Base-by-base conservation (phyloP, 2,113 vertebrate genomes). In the Zapus hudsonius region DNA sequence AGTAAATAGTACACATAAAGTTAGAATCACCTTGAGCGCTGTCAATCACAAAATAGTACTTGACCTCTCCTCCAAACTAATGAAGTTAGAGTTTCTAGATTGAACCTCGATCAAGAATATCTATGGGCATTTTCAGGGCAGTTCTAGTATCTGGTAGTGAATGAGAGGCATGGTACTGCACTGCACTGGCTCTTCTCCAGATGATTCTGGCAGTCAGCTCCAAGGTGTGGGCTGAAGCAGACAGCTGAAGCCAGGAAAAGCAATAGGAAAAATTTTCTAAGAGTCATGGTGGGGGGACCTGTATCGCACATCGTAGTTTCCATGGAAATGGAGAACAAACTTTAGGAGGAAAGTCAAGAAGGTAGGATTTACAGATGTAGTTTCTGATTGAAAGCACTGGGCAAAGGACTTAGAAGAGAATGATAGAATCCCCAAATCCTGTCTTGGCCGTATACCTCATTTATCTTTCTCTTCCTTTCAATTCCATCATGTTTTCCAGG, bases 391-490 rank as follows among this genome's bases (percentile, higher is more conserved):
- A 82, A 87, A 59, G 20, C 55, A 10, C 36, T 93, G 40, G 44
- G 25, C 52, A 67, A 83, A 44, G 16, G 29, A 47, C 12, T 36
- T 57, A 3, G 17, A 90, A 42, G n/a, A 63, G 36, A 67, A n/a
- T n/a, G 2, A 17, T 1, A 42, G 36, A 61, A 61, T 47, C 31
- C 69, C 72, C 31, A 92, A 6, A n/a, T 40, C 27, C 42, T 69
- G 17, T 40, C 31, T 27, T 47, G 19, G 42, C 72, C 75, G n/a
- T n/a, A 31, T n/a, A 36, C 66, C 27, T 93, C 74, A 90, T 89
- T 96, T 81, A 92, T 42, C 31, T 91, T 93, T 72, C 20, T 40
- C 52, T 85, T 69, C n/a, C 36, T 70, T 82, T 83, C 19, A 76
- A 33, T 92, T 83, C 40, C 20, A 8, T 67, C 64, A 61, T 72